Evolutionary conservation across 92 coral and sea anemone genomes (phyloP).

Genomic region (Epizoanthus ramosus): DNA sequence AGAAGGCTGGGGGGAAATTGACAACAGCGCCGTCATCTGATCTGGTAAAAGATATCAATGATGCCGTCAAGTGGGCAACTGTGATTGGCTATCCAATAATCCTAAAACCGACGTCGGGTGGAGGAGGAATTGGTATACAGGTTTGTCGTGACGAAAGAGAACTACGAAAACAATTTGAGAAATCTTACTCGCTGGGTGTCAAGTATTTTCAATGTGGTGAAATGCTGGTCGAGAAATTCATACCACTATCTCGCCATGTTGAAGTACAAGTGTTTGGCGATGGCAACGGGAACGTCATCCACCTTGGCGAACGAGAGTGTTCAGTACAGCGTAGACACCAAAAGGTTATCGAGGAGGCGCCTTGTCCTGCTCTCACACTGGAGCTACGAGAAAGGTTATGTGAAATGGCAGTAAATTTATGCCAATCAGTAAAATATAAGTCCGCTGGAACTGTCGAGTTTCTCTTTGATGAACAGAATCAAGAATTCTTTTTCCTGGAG

Average conservation of each 20-base stretch:
- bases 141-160: constrained; percentile 42
- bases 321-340: constrained; percentile 70
- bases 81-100: constrained; percentile 64
- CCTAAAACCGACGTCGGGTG: constrained; percentile 53
- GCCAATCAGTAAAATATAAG: constrained; percentile 42
- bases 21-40: constrained; percentile 51
- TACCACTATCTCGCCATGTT: constrained; percentile 57
- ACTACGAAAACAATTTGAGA: constrained; percentile 38
- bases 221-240: constrained; percentile 52
- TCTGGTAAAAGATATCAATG: constrained; percentile 31
- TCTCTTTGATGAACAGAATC: constrained; percentile 47
- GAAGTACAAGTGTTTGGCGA: constrained; percentile 75
- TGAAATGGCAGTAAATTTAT: constrained; percentile 55
- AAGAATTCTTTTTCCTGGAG: constrained; percentile 56
- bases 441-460: constrained; percentile 75
- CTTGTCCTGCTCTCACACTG: constrained; percentile 50
- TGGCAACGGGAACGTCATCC: constrained; percentile 60
- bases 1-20: constrained; percentile 10
- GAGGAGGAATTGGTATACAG: constrained; percentile 72
- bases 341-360: constrained; percentile 70
- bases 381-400: constrained; percentile 47
- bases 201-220: constrained; percentile 54
- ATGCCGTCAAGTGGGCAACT: constrained; percentile 47
- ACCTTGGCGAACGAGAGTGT: constrained; percentile 71
- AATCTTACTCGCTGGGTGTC: constrained; percentile 26